A percentile compares a stretch with the other conserved stretches of the same genome.
Conservation (phyloP, 2,797 vertebrate species). For the Enteromius argenteus region DNA sequence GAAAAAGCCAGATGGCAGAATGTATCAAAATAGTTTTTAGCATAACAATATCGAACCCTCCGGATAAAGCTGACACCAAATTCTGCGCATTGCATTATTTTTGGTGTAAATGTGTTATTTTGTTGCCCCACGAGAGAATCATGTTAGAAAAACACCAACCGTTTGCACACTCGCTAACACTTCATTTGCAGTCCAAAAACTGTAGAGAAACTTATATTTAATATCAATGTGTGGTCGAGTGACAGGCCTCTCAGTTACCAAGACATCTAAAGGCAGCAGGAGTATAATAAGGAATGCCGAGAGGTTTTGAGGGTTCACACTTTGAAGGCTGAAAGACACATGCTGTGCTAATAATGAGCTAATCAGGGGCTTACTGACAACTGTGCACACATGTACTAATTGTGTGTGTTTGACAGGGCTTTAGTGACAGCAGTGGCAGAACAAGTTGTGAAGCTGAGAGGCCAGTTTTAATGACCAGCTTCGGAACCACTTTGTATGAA, state of each 20-base stretch:
- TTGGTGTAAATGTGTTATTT: background rate
- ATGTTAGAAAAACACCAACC: background rate
- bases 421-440: conserved; percentile 11
- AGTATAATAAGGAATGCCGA: conserved; percentile 43
- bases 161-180: background rate
- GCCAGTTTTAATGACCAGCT: background rate
- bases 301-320: conserved; percentile 47
- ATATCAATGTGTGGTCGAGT: conserved; percentile 1
- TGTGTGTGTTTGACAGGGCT: conserved; percentile 9
- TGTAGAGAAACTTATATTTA: background rate
- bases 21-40: background rate
- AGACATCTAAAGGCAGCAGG: conserved; percentile 25
- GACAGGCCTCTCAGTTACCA: conserved; percentile 26
- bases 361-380: conserved; percentile 42
- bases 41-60: conserved; percentile 10
- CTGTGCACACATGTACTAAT: conserved; percentile 28
- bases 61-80: background rate
- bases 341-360: conserved; percentile 53
- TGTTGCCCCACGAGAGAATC: background rate
- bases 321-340: conserved; percentile 55
- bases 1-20: conserved; percentile 14
- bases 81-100: background rate
- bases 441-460: conserved; percentile 5
- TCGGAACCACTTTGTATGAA: background rate
- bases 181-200: background rate